Evolutionary conservation across 2,797 vertebrate species (phyloP).

Genomic region (Miichthys miiuy): DNA sequence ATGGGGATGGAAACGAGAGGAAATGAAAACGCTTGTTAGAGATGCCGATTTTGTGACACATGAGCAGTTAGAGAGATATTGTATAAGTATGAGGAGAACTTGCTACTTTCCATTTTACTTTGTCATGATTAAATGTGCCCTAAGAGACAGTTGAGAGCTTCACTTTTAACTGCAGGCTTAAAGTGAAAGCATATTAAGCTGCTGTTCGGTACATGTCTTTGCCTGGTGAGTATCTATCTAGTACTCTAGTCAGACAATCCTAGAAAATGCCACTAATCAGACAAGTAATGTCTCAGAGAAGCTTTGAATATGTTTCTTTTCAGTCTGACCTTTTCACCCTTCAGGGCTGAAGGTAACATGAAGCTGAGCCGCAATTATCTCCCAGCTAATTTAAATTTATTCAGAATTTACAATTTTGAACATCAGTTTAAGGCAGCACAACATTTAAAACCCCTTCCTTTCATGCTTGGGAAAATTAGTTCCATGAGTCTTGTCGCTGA

Average conservation of each 20-base stretch:
- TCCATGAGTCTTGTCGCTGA: slow-evolving; percentile 42
- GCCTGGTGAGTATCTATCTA: slow-evolving; percentile 27
- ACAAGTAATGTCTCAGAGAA: slow-evolving; percentile 33
- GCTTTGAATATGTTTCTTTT: slow-evolving; percentile 41
- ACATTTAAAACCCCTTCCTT: slow-evolving; percentile 28
- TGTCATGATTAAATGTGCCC: not conserved
- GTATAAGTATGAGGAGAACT: not conserved
- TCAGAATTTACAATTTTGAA: slow-evolving; percentile 16
- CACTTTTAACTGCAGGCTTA: slow-evolving; percentile 15
- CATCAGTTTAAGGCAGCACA: slow-evolving; percentile 4
- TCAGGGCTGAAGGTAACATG: slow-evolving; percentile 3
- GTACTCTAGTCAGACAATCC: slow-evolving; percentile 30
- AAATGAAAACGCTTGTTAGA: slow-evolving; percentile 30
- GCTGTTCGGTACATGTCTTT: slow-evolving; percentile 21
- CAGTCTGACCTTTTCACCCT: slow-evolving; percentile 60
- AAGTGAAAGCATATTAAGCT: slow-evolving; percentile 11
- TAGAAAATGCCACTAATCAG: slow-evolving; percentile 51
- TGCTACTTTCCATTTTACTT: not conserved
- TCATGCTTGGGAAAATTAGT: slow-evolving; percentile 35
- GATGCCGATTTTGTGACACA: slow-evolving; percentile 1
- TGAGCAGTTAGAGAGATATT: not conserved
- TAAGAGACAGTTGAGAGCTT: slow-evolving; percentile 6
- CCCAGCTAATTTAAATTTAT: not conserved
- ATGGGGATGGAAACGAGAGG: slow-evolving; percentile 4
- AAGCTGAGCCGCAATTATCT: slow-evolving; percentile 36